Percentiles rank a stretch among this genome's conserved stretches.
These are phyloP conservation scores for Philaenus spumarius DNA, from an alignment of 1,140 invertebrate species.

Conservation along the genomic window DNA sequence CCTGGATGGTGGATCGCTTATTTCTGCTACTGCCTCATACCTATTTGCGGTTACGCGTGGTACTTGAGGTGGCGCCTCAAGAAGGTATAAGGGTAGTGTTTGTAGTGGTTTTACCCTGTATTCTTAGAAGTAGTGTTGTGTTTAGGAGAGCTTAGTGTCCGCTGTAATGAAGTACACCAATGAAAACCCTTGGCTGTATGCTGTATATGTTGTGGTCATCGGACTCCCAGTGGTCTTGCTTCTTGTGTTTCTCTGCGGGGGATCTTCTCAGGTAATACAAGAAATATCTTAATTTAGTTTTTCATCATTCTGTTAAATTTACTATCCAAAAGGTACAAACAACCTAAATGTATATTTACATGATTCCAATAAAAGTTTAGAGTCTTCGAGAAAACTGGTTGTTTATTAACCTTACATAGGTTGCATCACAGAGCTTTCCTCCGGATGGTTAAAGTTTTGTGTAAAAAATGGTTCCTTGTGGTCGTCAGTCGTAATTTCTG, in stretches of 20 bases:
- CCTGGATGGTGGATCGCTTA: constrained; percentile 72
- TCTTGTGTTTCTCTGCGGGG: constrained; percentile 68
- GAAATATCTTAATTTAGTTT: background rate
- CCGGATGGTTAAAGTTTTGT: too few relatives aligned
- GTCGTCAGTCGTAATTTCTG: too few relatives aligned
- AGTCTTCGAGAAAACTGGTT: too few relatives aligned
- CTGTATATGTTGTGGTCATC: constrained; percentile 71
- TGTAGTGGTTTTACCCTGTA: constrained; percentile 2
- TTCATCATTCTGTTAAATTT: background rate
- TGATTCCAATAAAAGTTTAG: too few relatives aligned
- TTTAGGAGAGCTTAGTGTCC: constrained; percentile 73
- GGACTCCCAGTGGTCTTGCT: constrained; percentile 70
- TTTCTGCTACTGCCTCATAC: constrained; percentile 65
- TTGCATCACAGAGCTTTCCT: too few relatives aligned
- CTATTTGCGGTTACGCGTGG: constrained; percentile 59
- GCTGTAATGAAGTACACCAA: constrained; percentile 75
- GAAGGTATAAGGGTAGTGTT: constrained; percentile 49
- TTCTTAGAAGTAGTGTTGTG: background rate
- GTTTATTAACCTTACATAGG: too few relatives aligned
- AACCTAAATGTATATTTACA: too few relatives aligned
- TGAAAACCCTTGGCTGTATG: constrained; percentile 88
- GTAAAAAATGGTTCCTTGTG: too few relatives aligned
- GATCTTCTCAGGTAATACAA: constrained; percentile 48
- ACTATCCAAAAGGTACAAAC: background rate
- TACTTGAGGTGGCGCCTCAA: constrained; percentile 56